phyloP scores from a whole-genome alignment of 2,888 invertebrate genomes.

The Chironomus tentans region DNA sequence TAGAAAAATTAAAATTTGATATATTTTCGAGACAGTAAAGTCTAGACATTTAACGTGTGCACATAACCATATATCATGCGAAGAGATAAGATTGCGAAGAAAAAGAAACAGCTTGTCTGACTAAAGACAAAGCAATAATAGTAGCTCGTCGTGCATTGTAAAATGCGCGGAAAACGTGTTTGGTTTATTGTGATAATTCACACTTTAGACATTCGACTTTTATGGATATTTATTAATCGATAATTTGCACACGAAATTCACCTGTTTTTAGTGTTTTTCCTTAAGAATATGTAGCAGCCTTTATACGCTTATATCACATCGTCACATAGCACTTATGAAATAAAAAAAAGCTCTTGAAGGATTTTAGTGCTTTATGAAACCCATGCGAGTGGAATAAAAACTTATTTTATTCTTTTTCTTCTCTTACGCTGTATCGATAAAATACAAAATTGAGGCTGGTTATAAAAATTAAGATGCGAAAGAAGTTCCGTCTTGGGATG shows the following conservation, averaged over 20 bases:
- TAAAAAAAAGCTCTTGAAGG: background rate
- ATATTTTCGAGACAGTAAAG: too few species aligned
- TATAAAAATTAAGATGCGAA: background rate
- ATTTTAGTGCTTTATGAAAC: background rate
- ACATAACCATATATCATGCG: too few species aligned
- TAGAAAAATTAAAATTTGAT: too few species aligned
- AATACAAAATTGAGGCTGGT: background rate
- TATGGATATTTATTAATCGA: background rate
- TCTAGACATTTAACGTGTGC: too few species aligned
- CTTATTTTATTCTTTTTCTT: background rate
- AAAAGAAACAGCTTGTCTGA: too few species aligned
- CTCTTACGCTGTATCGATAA: background rate
- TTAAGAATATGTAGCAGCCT: background rate
- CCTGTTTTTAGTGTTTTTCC: background rate
- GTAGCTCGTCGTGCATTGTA: too few species aligned
- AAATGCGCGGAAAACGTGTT: background rate
- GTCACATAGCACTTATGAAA: background rate
- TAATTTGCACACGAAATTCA: slow-evolving; percentile 2
- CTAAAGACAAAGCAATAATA: too few species aligned
- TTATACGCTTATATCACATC: background rate
- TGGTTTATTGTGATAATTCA: background rate
- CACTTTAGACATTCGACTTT: background rate
- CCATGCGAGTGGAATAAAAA: background rate
- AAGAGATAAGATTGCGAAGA: too few species aligned
- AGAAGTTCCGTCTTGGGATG: background rate